phyloP scores from a whole-genome alignment of 2,797 vertebrate genomes.

The Oreortyx pictus region DNA sequence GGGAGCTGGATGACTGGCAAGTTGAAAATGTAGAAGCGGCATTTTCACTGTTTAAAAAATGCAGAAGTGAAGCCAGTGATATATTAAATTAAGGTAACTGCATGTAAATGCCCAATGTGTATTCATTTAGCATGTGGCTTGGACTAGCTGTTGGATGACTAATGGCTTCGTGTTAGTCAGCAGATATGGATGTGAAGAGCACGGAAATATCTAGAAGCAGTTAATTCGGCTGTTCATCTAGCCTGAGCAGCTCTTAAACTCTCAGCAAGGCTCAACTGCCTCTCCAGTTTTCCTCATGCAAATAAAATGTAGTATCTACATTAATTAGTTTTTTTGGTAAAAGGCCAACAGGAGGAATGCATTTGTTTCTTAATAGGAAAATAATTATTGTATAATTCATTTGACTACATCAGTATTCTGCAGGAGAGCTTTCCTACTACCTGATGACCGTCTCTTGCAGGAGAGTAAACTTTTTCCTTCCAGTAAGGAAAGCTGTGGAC shows the following conservation, averaged over 20 bases:
- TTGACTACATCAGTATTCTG: constrained; percentile 77
- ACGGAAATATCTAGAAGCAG: constrained; percentile 1
- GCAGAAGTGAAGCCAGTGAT: not conserved
- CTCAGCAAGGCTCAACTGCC: constrained; percentile 53
- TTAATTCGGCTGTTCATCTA: constrained; percentile 40
- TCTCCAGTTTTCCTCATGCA: constrained; percentile 77
- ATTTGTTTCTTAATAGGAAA: constrained; percentile 90
- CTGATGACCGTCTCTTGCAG: constrained; percentile 7
- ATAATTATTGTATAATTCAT: constrained; percentile 86
- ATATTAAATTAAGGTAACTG: not conserved
- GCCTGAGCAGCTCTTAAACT: constrained; percentile 17
- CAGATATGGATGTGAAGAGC: not conserved
- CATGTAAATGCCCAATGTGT: not conserved
- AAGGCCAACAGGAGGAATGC: constrained; percentile 80
- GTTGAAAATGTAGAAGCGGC: not conserved
- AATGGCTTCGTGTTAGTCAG: constrained; percentile 3
- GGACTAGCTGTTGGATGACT: constrained; percentile 18
- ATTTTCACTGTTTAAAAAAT: not conserved
- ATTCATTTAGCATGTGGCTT: not conserved
- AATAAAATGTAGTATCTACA: constrained; percentile 82
- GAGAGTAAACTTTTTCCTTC: not conserved
- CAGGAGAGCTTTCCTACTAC: constrained; percentile 69
- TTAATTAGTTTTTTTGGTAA: constrained; percentile 82
- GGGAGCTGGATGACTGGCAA: constrained; percentile 29
- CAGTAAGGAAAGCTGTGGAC: not conserved